These are phyloP conservation scores for Oceanodroma tethys DNA, from an alignment of 2,113 vertebrate species.

Conservation along the genomic window DNA sequence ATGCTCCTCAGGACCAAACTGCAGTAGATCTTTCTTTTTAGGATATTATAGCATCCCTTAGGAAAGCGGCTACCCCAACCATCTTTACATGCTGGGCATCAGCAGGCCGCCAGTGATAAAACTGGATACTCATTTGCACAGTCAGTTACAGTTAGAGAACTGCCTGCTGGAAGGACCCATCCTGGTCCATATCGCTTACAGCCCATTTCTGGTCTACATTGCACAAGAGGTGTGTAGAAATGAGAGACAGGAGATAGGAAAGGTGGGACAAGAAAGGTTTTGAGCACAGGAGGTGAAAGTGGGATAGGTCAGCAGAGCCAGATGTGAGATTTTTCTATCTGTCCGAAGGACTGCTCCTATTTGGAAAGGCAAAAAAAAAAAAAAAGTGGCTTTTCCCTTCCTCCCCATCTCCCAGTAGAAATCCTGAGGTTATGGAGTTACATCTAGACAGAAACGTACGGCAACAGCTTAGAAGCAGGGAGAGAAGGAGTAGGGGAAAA, in stretches of 20 bases:
- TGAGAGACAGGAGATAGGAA: rapidly evolving
- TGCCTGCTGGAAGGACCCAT: background rate
- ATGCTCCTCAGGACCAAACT: background rate
- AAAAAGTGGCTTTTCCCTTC: background rate
- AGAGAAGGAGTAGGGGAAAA: background rate
- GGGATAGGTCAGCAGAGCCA: background rate
- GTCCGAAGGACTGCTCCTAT: background rate
- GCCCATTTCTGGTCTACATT: background rate
- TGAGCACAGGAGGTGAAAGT: background rate
- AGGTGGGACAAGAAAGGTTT: background rate
- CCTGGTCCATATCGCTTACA: background rate
- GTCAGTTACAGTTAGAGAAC: background rate
- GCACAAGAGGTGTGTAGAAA: background rate
- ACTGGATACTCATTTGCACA: background rate
- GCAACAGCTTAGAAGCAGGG: background rate
- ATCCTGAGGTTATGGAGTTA: background rate
- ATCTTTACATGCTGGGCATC: background rate
- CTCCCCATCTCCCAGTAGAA: background rate
- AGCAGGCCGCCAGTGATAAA: background rate
- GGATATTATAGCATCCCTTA: background rate
- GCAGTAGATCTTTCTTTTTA: background rate
- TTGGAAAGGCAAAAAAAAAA: background rate
- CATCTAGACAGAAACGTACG: background rate
- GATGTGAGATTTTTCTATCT: background rate
- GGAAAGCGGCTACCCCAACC: background rate